Base-by-base conservation (phyloP, 1,140 invertebrate genomes). In the Monomorium pharaonis region DNA sequence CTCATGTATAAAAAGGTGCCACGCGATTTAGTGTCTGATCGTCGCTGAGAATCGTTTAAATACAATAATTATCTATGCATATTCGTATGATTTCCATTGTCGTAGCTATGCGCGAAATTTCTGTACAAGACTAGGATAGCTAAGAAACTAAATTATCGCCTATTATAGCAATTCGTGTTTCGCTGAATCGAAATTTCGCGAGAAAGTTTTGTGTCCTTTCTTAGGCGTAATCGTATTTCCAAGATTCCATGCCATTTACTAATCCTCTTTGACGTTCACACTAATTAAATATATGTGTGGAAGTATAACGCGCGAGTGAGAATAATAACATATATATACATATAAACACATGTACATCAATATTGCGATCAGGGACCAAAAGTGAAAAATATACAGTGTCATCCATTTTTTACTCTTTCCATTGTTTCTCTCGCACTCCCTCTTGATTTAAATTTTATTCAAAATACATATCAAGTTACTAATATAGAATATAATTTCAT, bases 81-180 rank as follows among this genome's bases (percentile, higher is more conserved):
- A 51, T 62, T 86, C 74, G 21, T 84, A 75, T 60, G 16, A 33
- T 75, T 86, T 78, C 84, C 85, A 83, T 91, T 86, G 88, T 91
- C 91, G 87, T 88, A 80, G 85, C 86, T 93, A 93, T 91, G 88
- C 90, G 86, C 91, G 76, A 89, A 91, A 90, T 88, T 92, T 94
- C 92, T 94, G 93, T 94, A 94, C 94, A 95, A 92, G 94, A 95
- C 94, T 95, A 95, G 94, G 92, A 94, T 92, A 94, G 91, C 94
- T 93, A 88, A 94, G 88, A 91, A 88, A 92, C 91, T 88, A 91
- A 93, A 91, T 90, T 92, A 89, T 74, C 89, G 88, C 84, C 77
- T 37, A 85, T 85, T 76, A 69, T 37, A 51, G 62, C 81, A 69
- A 80, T 81, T 42, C 67, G 72, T 42, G 30, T 80, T 72, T 69